phyloP scores from a whole-genome alignment of 2,113 vertebrate species.

The Nansenia antarctica region DNA sequence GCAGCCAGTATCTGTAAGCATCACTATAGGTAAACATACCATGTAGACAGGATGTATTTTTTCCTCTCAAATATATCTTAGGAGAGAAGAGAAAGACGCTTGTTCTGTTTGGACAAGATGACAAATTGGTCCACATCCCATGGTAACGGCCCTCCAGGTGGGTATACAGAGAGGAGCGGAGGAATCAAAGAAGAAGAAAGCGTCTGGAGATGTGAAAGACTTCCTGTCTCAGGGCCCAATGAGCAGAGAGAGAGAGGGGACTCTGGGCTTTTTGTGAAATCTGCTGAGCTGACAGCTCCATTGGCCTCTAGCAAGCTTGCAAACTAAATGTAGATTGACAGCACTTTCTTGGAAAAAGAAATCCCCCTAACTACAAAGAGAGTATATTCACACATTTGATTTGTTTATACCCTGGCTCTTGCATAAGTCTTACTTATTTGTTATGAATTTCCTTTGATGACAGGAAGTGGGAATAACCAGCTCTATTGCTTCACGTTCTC shows the following conservation, averaged over 20 bases:
- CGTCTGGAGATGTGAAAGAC: background rate
- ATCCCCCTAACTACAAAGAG: background rate
- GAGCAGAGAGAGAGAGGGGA: background rate
- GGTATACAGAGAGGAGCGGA: background rate
- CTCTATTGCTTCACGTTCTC: too few species aligned
- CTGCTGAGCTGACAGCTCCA: constrained; percentile 28
- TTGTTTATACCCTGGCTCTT: too few species aligned
- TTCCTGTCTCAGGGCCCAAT: constrained; percentile 1
- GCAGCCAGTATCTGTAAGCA: background rate
- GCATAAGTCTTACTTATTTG: too few species aligned
- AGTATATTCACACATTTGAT: background rate
- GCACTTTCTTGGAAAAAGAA: constrained; percentile 14
- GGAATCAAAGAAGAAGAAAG: constrained; percentile 18
- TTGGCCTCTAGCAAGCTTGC: background rate
- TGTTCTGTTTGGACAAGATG: background rate
- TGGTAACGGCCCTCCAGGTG: background rate
- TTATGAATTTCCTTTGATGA: constrained; percentile 2
- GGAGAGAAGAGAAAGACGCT: background rate
- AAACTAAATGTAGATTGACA: constrained; percentile 26
- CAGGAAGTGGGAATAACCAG: background rate
- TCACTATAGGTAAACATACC: background rate
- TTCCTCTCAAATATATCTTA: background rate
- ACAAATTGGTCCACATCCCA: background rate
- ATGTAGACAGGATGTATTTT: background rate
- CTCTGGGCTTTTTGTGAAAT: background rate